phyloP scores from a whole-genome alignment of 2,888 invertebrate species.

The Loripinus fragilis region DNA sequence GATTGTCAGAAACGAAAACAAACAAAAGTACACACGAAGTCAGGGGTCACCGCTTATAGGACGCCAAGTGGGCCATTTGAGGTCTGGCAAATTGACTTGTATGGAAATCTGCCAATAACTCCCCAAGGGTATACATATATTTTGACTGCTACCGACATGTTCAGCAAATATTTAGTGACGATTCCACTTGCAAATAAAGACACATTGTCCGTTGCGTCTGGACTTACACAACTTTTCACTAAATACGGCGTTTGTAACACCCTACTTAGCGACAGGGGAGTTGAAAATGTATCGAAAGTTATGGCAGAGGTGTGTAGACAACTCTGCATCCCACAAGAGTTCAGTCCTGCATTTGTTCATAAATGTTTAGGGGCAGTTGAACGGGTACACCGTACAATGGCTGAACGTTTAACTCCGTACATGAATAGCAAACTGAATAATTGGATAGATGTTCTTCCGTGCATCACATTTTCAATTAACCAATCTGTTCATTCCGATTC shows the following conservation, averaged over 20 bases:
- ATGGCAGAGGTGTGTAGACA: slow-evolving; percentile 42
- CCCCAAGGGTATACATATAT: slow-evolving; percentile 28
- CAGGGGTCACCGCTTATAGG: slow-evolving; percentile 23
- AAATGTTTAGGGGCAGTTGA: slow-evolving; percentile 48
- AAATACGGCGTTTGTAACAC: slow-evolving; percentile 36
- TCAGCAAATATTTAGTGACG: no score
- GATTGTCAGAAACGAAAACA: slow-evolving; percentile 38
- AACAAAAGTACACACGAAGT: slow-evolving; percentile 25
- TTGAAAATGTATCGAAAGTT: slow-evolving; percentile 30
- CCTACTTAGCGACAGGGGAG: no score
- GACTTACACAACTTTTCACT: slow-evolving; percentile 23
- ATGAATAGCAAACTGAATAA: slow-evolving; percentile 14
- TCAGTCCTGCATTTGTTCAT: slow-evolving; percentile 45
- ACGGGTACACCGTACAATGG: slow-evolving; percentile 38
- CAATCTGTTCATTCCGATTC: slow-evolving; percentile 20
- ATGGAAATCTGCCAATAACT: slow-evolving; percentile 31
- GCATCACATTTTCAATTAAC: slow-evolving; percentile 42
- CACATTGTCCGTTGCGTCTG: slow-evolving; percentile 29
- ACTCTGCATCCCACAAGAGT: no score
- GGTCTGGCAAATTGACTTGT: slow-evolving; percentile 38
- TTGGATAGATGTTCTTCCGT: slow-evolving; percentile 43
- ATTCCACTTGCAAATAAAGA: slow-evolving; percentile 22
- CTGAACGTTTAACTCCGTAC: slow-evolving; percentile 42
- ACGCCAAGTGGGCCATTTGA: slow-evolving; percentile 36
- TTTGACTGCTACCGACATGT: slow-evolving; percentile 33